Conservation (phyloP, 2,797 vertebrate species). For the Rhinoraja longicauda region DNA sequence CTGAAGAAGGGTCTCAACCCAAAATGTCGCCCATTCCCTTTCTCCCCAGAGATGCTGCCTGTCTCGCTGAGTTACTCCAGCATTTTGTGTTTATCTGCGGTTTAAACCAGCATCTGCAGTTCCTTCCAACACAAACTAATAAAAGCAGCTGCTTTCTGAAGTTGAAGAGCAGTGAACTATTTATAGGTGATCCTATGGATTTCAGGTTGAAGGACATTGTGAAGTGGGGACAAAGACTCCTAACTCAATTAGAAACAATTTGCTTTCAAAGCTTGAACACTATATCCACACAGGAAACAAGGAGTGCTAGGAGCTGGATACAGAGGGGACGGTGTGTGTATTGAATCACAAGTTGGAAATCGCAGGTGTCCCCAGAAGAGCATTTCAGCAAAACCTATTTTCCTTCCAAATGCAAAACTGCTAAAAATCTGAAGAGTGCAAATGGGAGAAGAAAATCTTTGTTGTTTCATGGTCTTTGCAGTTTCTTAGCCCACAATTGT, state of each 20-base stretch:
- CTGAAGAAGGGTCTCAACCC: no score
- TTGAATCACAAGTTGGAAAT: not conserved
- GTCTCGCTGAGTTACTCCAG: no score
- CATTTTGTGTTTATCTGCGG: no score
- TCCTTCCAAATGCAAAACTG: not conserved
- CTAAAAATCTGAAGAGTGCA: not conserved
- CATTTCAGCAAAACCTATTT: not conserved
- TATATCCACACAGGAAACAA: no score
- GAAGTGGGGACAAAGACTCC: not conserved
- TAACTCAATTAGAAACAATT: constrained; percentile 3
- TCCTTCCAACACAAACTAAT: not conserved
- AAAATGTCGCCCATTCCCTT: no score
- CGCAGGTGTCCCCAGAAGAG: not conserved
- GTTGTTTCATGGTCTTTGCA: not conserved
- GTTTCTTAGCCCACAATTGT: not conserved
- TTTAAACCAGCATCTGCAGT: no score
- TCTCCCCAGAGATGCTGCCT: no score
- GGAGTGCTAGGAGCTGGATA: not conserved
- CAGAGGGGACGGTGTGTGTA: not conserved
- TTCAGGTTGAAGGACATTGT: constrained; percentile 9
- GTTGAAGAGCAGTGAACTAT: not conserved
- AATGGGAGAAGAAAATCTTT: not conserved
- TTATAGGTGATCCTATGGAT: constrained; percentile 5
- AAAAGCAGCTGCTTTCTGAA: not conserved
- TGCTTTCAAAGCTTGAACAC: not conserved